These are phyloP conservation scores for Gonatopus flavifemur DNA, from an alignment of 1,140 invertebrate genomes.

Conservation along the genomic window DNA sequence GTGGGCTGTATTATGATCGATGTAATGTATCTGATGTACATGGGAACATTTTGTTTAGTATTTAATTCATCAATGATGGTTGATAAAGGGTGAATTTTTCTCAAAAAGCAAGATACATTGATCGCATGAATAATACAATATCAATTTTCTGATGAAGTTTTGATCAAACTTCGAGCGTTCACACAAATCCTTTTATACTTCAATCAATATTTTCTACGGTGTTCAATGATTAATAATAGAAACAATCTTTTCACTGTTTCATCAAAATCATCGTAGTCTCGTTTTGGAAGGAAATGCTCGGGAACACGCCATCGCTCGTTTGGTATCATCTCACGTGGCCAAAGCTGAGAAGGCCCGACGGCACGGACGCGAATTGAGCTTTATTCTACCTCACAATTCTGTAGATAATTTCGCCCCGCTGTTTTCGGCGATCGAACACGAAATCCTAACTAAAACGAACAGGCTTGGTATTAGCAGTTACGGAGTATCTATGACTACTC, in stretches of 20 bases:
- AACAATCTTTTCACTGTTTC: no score
- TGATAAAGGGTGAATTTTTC: no score
- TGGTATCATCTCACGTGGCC: constrained; percentile 68
- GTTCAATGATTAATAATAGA: no score
- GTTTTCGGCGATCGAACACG: constrained; percentile 75
- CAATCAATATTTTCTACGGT: constrained; percentile 42
- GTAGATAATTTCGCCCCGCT: constrained; percentile 73
- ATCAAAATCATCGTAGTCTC: constrained; percentile 55
- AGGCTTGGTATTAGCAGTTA: constrained; percentile 79
- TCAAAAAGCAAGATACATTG: no score
- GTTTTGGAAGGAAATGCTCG: constrained; percentile 61
- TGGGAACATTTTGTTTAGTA: no score
- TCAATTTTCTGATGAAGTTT: not conserved
- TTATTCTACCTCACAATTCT: constrained; percentile 74
- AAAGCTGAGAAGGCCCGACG: constrained; percentile 71
- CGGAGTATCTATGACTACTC: constrained; percentile 90
- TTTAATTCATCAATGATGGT: no score
- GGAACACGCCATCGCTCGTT: constrained; percentile 62
- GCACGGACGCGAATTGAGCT: constrained; percentile 74
- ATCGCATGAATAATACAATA: constrained; percentile 2
- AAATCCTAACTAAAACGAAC: constrained; percentile 65
- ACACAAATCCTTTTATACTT: no score
- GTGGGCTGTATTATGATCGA: no score
- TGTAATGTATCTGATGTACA: no score
- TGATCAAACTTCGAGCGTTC: no score